Conservation (phyloP, 2,888 invertebrate genomes). For the Crocallis elinguaria region DNA sequence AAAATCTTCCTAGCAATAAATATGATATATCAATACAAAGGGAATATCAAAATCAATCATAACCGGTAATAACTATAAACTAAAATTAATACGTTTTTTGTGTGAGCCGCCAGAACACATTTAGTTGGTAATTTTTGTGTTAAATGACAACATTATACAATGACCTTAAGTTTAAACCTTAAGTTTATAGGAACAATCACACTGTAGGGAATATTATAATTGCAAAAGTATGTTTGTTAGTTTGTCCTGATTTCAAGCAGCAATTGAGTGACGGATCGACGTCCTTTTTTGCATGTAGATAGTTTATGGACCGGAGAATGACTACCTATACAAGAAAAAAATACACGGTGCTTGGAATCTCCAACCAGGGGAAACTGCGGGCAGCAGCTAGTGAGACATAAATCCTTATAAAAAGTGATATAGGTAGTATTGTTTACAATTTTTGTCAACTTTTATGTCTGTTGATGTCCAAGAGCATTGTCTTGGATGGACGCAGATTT, state of each 20-base stretch:
- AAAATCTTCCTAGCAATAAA: too few species aligned
- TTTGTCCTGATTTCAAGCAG: too few species aligned
- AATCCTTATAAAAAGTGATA: slow-evolving; percentile 29
- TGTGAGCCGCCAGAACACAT: slow-evolving; percentile 12
- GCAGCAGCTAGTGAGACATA: slow-evolving; percentile 18
- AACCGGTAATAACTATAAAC: neutral
- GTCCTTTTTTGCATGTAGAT: too few species aligned
- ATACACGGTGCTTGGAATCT: too few species aligned
- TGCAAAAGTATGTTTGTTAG: too few species aligned
- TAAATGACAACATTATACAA: slow-evolving; percentile 24
- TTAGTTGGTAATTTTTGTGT: slow-evolving; percentile 19
- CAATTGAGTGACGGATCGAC: too few species aligned
- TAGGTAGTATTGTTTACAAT: slow-evolving; percentile 26
- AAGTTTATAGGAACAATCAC: neutral
- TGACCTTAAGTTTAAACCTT: slow-evolving; percentile 20
- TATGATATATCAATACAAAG: too few species aligned
- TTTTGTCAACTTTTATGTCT: slow-evolving; percentile 9
- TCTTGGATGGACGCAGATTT: slow-evolving; percentile 1
- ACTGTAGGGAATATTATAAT: neutral
- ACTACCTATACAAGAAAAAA: too few species aligned
- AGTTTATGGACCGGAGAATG: too few species aligned
- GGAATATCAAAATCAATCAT: too few species aligned
- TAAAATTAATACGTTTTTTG: slow-evolving; percentile 28
- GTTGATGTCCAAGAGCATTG: slow-evolving; percentile 9
- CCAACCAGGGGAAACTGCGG: too few species aligned